These are phyloP conservation scores for Iguana delicatissima DNA, from an alignment of 2,797 vertebrate genomes.

Conservation along the genomic window DNA sequence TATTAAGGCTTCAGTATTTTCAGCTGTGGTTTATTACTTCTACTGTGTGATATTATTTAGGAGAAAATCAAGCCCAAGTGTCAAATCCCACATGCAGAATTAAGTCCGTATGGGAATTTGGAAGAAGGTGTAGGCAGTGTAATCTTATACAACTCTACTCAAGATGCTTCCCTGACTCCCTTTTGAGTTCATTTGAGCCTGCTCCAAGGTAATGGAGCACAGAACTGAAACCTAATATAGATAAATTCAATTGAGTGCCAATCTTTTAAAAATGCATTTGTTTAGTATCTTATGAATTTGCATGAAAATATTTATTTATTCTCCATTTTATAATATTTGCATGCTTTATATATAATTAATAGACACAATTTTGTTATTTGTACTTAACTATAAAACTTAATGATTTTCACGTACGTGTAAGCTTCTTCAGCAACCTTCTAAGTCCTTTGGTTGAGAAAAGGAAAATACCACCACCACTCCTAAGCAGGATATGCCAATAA, in stretches of 20 bases:
- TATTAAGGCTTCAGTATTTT: slow-evolving; percentile 25
- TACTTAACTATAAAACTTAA: not conserved
- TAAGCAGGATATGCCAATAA: not conserved
- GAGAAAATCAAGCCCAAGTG: slow-evolving; percentile 25
- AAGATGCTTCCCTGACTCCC: not conserved
- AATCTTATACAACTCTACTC: not conserved
- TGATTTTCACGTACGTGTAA: not conserved
- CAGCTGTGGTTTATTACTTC: slow-evolving; percentile 24
- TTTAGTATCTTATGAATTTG: not conserved
- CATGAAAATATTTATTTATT: not conserved
- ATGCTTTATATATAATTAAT: not conserved
- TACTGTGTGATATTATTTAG: not conserved
- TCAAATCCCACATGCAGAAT: slow-evolving; percentile 28
- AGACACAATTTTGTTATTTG: not conserved
- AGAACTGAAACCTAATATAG: slow-evolving; percentile 4
- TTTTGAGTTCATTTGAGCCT: not conserved
- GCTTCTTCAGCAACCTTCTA: not conserved
- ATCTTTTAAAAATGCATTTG: not conserved
- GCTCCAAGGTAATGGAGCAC: too few species aligned
- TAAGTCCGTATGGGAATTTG: slow-evolving; percentile 30
- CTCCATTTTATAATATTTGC: not conserved
- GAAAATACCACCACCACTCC: not conserved
- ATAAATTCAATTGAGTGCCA: not conserved
- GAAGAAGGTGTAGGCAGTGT: not conserved
- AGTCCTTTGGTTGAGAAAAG: not conserved